Evolutionary conservation across 2,888 invertebrate species (phyloP).

Genomic region (Pterostichus madidus): DNA sequence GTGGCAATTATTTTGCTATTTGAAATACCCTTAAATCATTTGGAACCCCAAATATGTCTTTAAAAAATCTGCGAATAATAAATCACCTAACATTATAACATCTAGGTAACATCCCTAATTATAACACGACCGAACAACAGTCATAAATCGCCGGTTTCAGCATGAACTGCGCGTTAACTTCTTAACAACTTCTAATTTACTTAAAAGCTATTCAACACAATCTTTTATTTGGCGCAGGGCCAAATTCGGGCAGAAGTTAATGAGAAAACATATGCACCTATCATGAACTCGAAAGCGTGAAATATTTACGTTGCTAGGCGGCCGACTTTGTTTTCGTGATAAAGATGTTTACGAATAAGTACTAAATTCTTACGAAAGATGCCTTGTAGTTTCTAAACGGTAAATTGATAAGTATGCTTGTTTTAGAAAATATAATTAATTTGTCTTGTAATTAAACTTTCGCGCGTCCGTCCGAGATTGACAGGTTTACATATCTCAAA

Average conservation of each 20-base stretch:
- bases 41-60: background rate
- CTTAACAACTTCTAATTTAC: constrained; percentile 58
- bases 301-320: constrained; percentile 3
- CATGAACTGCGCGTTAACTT: constrained; percentile 51
- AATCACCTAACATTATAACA: constrained; percentile 3
- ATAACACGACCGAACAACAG: constrained; percentile 23
- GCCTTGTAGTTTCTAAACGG: background rate
- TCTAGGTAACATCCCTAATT: constrained; percentile 38
- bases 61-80: constrained; percentile 21
- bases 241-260: constrained; percentile 56
- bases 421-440: too few species aligned
- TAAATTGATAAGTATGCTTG: too few species aligned
- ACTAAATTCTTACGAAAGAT: background rate
- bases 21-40: too few species aligned
- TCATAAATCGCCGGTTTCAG: background rate
- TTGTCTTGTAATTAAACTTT: too few species aligned
- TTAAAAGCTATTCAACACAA: constrained; percentile 59
- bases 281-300: constrained; percentile 49
- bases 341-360: constrained; percentile 23
- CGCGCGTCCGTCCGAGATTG: too few species aligned
- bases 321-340: constrained; percentile 21
- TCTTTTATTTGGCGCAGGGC: constrained; percentile 56
- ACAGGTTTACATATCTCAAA: too few species aligned
- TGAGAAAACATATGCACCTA: constrained; percentile 60
- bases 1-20: too few species aligned